phyloP scores from a whole-genome alignment of 2,797 vertebrate genomes.

The Smutsia gigantea region DNA sequence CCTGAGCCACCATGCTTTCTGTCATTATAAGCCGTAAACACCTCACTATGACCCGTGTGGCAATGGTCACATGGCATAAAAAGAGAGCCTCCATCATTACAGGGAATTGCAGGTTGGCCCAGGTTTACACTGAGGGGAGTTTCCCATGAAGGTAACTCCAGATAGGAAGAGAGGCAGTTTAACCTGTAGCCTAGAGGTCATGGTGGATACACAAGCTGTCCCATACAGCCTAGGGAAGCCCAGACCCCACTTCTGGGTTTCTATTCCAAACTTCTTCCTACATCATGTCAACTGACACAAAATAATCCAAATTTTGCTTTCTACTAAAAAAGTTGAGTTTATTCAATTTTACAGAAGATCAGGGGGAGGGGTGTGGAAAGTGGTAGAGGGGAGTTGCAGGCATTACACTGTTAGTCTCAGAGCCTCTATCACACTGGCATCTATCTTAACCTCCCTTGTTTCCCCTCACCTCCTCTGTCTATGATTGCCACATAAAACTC shows the following conservation, averaged over 20 bases:
- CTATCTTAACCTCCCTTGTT: neutral
- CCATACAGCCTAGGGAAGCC: neutral
- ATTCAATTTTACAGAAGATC: neutral
- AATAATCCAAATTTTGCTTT: neutral
- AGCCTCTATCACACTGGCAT: neutral
- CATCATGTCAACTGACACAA: neutral
- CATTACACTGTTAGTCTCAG: neutral
- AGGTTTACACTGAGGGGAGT: neutral
- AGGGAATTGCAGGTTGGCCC: neutral
- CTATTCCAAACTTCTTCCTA: neutral
- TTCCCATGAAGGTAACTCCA: neutral
- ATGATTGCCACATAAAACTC: neutral
- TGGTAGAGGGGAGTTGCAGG: accelerated
- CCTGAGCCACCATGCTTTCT: neutral
- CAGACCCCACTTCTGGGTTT: neutral
- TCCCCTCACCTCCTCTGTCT: neutral
- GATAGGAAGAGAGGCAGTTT: neutral
- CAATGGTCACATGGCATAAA: neutral
- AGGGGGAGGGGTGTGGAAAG: accelerated
- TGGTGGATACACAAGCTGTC: neutral
- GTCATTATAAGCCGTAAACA: neutral
- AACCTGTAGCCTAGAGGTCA: neutral
- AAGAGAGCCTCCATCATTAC: neutral
- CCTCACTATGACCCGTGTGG: neutral
- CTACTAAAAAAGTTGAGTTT: neutral